Evolutionary conservation across 2,113 vertebrate genomes (phyloP).

Genomic region (Cathartes aura): DNA sequence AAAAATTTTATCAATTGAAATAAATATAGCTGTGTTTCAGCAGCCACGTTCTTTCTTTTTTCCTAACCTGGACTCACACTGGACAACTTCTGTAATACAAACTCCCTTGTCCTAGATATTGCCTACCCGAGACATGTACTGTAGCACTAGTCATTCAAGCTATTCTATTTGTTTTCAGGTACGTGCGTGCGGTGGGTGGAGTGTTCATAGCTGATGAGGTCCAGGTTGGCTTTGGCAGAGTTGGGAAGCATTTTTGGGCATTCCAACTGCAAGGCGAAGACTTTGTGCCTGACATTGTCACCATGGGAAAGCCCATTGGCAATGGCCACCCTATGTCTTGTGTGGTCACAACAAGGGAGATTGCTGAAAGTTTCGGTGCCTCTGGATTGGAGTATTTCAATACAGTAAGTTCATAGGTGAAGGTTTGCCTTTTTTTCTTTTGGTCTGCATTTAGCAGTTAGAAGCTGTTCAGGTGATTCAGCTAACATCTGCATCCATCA

Average conservation of each 20-base stretch:
- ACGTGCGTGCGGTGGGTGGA: slow-evolving; percentile 84
- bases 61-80: background rate
- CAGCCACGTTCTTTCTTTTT: background rate
- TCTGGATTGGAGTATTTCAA: slow-evolving; percentile 96
- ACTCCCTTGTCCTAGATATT: background rate
- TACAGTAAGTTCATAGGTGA: slow-evolving; percentile 79
- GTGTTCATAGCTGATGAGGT: slow-evolving; percentile 96
- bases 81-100: background rate
- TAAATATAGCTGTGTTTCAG: background rate
- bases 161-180: slow-evolving; percentile 72
- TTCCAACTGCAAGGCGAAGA: slow-evolving; percentile 92
- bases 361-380: slow-evolving; percentile 88
- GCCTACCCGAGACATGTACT: accelerated
- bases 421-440: background rate
- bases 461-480: background rate
- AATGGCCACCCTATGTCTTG: slow-evolving; percentile 97
- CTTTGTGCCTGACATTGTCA: slow-evolving; percentile 95
- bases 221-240: slow-evolving; percentile 95
- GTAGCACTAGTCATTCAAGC: background rate
- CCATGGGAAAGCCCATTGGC: slow-evolving; percentile 98
- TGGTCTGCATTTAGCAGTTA: background rate
- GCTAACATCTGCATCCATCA: background rate
- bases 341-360: slow-evolving; percentile 91
- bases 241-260: slow-evolving; percentile 93
- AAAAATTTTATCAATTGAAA: background rate